Evolutionary conservation across 2,797 vertebrate genomes (phyloP), one percentile per base, ranked within the genome.

Genomic region (Onychomys torridus): DNA sequence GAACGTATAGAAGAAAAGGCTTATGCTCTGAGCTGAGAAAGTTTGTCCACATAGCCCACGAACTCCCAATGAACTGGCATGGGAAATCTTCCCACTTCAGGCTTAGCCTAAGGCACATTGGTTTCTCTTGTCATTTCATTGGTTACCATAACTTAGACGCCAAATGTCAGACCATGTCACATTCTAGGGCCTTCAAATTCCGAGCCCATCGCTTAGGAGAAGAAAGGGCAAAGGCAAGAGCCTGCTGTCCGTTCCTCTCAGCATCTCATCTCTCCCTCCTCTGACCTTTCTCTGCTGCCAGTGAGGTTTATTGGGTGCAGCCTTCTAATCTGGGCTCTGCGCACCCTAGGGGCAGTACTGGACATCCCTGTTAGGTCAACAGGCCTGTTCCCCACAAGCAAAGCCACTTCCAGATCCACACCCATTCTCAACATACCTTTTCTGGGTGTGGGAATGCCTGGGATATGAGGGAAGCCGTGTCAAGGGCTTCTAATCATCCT

Each of bases 251-350:
- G 4, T 12, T 82, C 69, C 69, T 67, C 83, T 97, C 65, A 87
- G 85, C 55, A 0, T 92, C 92, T 93, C n/a, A 1, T 73, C 43
- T 87, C 5, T 0, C 40, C 67, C 69, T 14, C 86, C 32, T n/a
- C 40, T 96, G 91, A 91, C 95, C 89, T 97, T 90, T 93, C 23
- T 3, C 83, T n/a, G 75, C 93, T 89, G 83, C 85, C 82, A 67
- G n/a, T 3, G 2, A 0, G 6, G 27, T 52, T 79, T 69, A 63
- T 67, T 67, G 52, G 90, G 34, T 65, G 23, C 19, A 79, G 69
- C 49, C 34, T 79, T 79, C 76, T 71, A 43, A 21, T 61, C 43
- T 1, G 0, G 21, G 29, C 32, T 46, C 27, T 1, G 0, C 49
- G 61, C 12, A 63, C 40, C 16, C 65, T 13, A 0, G 0, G 87